A percentile compares a stretch with the other conserved stretches of the same genome.
phyloP scores from a whole-genome alignment of 2,113 vertebrate genomes.

The Pseudorhombus dupliciocellatus region DNA sequence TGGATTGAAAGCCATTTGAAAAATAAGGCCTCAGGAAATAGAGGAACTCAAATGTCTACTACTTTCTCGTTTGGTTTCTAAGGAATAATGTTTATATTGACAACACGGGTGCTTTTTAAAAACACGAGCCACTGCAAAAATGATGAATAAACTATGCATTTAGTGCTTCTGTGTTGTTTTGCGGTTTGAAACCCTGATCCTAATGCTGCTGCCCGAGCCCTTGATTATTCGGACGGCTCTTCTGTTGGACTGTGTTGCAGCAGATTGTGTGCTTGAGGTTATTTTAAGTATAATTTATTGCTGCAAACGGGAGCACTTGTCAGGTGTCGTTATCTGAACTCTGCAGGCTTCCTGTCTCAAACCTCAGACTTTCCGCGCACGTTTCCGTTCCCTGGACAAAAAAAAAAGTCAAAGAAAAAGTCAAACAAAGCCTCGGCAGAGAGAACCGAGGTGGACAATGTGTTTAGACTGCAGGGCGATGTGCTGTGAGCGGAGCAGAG shows the following conservation, averaged over 20 bases:
- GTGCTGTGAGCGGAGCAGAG: not conserved
- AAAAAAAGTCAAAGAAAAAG: conserved; percentile 56
- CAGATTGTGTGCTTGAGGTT: conserved; percentile 65
- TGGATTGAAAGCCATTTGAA: not conserved
- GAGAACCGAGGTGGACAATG: conserved; percentile 26
- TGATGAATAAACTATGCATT: too few relatives aligned
- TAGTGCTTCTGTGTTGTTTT: too few relatives aligned
- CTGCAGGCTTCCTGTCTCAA: conserved; percentile 83
- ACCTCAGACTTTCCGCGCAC: conserved; percentile 84
- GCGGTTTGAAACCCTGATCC: too few relatives aligned
- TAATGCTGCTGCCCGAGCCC: too few relatives aligned
- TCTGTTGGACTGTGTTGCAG: conserved; percentile 13
- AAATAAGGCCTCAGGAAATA: conserved; percentile 7
- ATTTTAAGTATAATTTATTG: conserved; percentile 83
- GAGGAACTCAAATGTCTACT: conserved; percentile 40
- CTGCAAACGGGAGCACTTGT: conserved; percentile 75
- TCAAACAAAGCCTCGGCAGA: conserved; percentile 23
- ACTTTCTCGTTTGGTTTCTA: conserved; percentile 2
- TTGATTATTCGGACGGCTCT: too few relatives aligned
- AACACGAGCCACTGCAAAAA: not conserved
- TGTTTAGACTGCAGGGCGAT: not conserved
- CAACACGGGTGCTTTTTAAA: not conserved
- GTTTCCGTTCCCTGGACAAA: conserved; percentile 76
- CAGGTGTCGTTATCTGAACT: conserved; percentile 86
- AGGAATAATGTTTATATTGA: not conserved